Evolutionary conservation across 2,113 vertebrate species (phyloP).

Genomic region (Rhagologus leucostigma): DNA sequence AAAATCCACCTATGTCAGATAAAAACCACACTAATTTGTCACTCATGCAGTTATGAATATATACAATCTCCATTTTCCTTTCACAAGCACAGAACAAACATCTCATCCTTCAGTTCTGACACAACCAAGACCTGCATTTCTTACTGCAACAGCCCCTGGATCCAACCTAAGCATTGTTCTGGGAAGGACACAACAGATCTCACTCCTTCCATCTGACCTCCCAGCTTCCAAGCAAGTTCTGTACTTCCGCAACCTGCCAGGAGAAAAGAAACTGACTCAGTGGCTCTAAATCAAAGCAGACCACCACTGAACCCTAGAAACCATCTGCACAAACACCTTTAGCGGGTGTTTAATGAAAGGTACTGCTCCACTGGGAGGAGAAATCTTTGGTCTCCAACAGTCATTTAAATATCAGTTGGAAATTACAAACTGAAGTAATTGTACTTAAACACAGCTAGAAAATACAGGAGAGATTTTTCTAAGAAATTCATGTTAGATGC

Average conservation of each 20-base stretch:
- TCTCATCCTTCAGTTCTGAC: neutral
- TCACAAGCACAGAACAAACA: neutral
- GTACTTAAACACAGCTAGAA: neutral
- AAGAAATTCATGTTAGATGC: neutral
- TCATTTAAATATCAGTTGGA: slow-evolving; percentile 19
- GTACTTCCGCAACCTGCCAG: neutral
- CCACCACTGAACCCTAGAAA: neutral
- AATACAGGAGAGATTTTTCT: neutral
- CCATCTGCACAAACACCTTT: neutral
- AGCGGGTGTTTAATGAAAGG: neutral
- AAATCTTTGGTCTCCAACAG: slow-evolving; percentile 6
- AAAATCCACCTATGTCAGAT: neutral
- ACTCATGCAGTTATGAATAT: neutral
- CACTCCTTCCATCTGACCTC: neutral
- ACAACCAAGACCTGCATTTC: neutral
- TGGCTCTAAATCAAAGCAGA: neutral
- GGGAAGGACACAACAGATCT: neutral
- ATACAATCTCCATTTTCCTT: neutral
- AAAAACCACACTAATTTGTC: neutral
- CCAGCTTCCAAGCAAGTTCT: neutral
- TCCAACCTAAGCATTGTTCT: neutral
- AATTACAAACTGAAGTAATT: slow-evolving; percentile 48
- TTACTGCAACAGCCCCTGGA: neutral
- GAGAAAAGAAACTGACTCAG: neutral
- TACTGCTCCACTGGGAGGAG: neutral